Base-by-base conservation (phyloP, 30 jellyfish, hydroid and myxozoan genomes). In the Nemopilema nomurai region DNA sequence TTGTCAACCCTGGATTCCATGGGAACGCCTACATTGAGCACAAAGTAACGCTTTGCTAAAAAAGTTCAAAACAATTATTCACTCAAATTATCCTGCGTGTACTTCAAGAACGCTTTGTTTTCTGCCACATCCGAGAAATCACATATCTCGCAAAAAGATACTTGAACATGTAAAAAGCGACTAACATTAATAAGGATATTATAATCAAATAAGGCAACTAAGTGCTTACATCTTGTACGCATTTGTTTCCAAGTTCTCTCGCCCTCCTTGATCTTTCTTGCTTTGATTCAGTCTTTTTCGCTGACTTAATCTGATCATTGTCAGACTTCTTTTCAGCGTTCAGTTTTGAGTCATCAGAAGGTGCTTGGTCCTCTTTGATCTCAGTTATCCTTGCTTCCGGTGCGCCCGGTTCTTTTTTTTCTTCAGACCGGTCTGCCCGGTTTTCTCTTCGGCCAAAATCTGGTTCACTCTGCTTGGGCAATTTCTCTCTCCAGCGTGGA, bases 191-290 rank as follows among this genome's bases (percentile, higher is more conserved):
- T 0, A 19, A 8, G 33, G 3, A 67, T 13, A 1, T 19, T 1
- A 68, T 21, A 16, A 22, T 19, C 18, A 30, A 8, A 0, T 19
- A 21, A 18, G 62, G 27, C 18, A 69, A 69, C 17, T 26, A 71
- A n/a, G 17, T 1, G 0, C 51, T 83, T 51, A 83, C 97, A 84
- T 84, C 84, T 41, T 76, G 88, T 0, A 76, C 97, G 49, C 68
- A 79, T 74, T 65, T 50, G 62, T 87, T 87, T 33, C 98, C 98
- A 32, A 71, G 16, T 51, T 91, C 96, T 62, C 86, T 91, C 3
- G 64, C 30, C 66, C 83, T 62, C 28, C 52, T 49, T 80, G 79
- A 91, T 77, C 80, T 74, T 18, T 91, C 86, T 50, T 82, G 76
- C 24, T 20, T 83, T 16, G 69, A 28, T 67, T 84, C 90, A 28